Base-by-base conservation (phyloP, 2,888 invertebrate genomes). In the Drosophila demipolita region DNA sequence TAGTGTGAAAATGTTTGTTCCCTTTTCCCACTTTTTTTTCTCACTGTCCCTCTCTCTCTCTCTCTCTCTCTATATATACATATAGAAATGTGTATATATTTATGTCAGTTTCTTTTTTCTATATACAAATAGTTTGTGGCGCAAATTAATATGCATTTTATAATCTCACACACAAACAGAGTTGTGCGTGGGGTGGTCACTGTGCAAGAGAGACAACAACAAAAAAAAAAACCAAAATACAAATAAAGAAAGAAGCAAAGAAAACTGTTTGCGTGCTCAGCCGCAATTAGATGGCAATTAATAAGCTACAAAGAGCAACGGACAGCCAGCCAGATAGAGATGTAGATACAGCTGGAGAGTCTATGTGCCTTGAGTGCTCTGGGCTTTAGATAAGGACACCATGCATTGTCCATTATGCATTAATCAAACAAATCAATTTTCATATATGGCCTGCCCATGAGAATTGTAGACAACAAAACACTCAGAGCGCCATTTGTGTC, bases 341-440 rank as follows among this genome's bases (percentile, higher is more conserved):
- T 49, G 23, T 15, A 29, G 45, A 40, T 50, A 29, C 11, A 35
- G 33, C 8, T 26, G 17, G 26, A 40, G 40, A 35, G 35, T 48
- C 42, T 42, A 15, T 15, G 20, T 32, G 20, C 17, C 17, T 33
- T 40, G 49, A 45, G 66, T 66, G 38, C 53, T 20, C 36, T 29
- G 48, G 29, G 45, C 33, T 62, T 64, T 38, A 57, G 73, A 72
- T 66, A 73, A 59, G 36, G 40, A 48, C 61, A 61, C 33, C n/a
- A 20, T 23, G 36, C 50, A 49, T 61, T 36, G 63, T 54, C 48
- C 54, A 66, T 66, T 67, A 55, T 75, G 76, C 79, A 86, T 85
- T 87, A 87, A 87, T 87, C 80, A 88, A 87, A 80, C 77, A 86
- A 87, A 85, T 87, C 83, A 87, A 87, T 87, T 85, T 85, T 85